phyloP scores from a whole-genome alignment of 2,797 vertebrate species.

The Gallinago solitaria region DNA sequence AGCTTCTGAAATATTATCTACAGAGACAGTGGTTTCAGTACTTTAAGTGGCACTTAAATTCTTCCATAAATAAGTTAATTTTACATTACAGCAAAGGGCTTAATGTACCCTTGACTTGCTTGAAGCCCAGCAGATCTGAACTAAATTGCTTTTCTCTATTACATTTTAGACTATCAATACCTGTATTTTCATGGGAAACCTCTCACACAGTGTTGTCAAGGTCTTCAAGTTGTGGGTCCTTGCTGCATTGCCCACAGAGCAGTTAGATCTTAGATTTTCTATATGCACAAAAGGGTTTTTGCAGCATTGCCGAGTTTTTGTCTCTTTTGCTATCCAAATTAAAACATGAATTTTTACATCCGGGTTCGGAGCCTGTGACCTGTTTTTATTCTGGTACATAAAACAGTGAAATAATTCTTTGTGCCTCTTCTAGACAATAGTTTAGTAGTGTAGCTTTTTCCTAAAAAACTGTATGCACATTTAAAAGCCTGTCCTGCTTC shows the following conservation, averaged over 20 bases:
- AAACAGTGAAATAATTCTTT: background rate
- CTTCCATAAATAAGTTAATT: conserved; percentile 68
- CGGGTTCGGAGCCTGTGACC: background rate
- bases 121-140: conserved; percentile 44
- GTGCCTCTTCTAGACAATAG: background rate
- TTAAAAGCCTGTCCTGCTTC: background rate
- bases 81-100: conserved; percentile 43
- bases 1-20: conserved; percentile 1
- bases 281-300: background rate
- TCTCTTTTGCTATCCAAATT: background rate
- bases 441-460: background rate
- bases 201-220: background rate
- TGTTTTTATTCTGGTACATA: background rate
- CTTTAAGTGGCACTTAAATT: conserved; percentile 49
- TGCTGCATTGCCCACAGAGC: background rate
- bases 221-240: background rate
- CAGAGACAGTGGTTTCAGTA: conserved; percentile 3
- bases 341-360: background rate
- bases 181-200: background rate
- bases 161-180: conserved; percentile 37
- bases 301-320: background rate
- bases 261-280: background rate
- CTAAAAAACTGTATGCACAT: background rate
- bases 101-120: conserved; percentile 55
- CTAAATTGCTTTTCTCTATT: conserved; percentile 50